A percentile compares a stretch with the other conserved stretches of the same genome.
phyloP scores from a whole-genome alignment of 2,797 vertebrate species.

The Cyprinodon diabolis region DNA sequence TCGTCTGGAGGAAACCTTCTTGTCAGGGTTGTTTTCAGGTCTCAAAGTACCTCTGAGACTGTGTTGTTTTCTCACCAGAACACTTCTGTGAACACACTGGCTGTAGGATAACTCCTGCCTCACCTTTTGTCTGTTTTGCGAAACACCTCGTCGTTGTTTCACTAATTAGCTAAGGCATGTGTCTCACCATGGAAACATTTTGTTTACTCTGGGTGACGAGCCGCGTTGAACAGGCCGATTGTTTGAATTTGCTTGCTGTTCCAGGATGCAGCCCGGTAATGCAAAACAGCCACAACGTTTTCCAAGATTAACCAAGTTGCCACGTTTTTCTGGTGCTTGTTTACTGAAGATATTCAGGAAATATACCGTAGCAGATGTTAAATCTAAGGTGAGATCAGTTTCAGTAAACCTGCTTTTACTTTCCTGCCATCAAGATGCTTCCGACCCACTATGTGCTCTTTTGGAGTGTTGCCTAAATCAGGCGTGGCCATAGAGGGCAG shows the following conservation, averaged over 20 bases:
- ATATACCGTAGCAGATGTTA: background rate
- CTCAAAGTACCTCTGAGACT: slow-evolving; percentile 62
- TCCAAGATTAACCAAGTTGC: slow-evolving; percentile 19
- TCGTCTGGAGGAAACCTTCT: slow-evolving; percentile 78
- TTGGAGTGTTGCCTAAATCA: background rate
- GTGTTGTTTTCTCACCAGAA: slow-evolving; percentile 47
- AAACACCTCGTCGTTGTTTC: slow-evolving; percentile 46
- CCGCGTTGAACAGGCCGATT: slow-evolving; percentile 52
- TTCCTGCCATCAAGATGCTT: background rate
- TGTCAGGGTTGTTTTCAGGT: slow-evolving; percentile 80
- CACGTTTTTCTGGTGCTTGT: background rate
- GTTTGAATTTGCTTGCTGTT: slow-evolving; percentile 51
- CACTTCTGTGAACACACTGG: slow-evolving; percentile 55
- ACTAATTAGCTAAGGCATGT: slow-evolving; percentile 25
- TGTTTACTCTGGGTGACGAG: slow-evolving; percentile 46
- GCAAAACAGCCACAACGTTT: slow-evolving; percentile 37
- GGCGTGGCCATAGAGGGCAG: too few relatives aligned
- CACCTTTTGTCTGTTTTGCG: slow-evolving; percentile 40
- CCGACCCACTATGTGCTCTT: background rate
- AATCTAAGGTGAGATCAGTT: background rate
- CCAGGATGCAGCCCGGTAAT: slow-evolving; percentile 42
- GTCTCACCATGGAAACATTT: slow-evolving; percentile 34
- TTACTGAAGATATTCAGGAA: background rate
- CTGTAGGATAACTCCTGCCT: slow-evolving; percentile 41
- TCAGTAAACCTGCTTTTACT: background rate